A percentile compares a stretch with the other conserved stretches of the same genome.
Evolutionary conservation across 2,888 invertebrate genomes (phyloP).

Genomic region (Microchrysa polita): DNA sequence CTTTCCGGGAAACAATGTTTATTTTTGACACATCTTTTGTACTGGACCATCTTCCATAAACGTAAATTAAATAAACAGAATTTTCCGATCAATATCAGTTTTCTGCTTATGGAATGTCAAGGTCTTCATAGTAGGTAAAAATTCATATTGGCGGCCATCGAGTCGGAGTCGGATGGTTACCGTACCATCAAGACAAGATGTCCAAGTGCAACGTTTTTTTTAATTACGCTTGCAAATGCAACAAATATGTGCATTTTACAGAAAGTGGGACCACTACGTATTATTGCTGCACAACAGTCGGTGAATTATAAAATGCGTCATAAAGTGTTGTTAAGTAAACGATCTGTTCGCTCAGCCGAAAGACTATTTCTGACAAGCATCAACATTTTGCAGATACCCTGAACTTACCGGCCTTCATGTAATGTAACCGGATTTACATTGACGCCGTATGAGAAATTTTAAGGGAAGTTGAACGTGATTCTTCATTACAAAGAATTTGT

Average conservation of each 20-base stretch:
- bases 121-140: neutral
- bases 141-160: neutral
- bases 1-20: too few species aligned
- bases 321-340: too few species aligned
- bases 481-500: too few species aligned
- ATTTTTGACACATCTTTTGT: too few species aligned
- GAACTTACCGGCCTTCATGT: neutral
- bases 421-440: conserved; percentile 8
- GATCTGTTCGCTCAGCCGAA: too few species aligned
- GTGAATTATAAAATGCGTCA: neutral
- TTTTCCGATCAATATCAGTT: neutral
- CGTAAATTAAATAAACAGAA: neutral
- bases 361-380: too few species aligned
- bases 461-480: neutral
- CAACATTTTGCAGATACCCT: neutral
- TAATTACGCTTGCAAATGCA: neutral
- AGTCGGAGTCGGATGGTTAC: neutral
- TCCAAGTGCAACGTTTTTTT: neutral
- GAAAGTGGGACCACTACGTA: neutral
- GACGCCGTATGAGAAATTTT: neutral
- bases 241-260: neutral
- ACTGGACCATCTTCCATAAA: too few species aligned
- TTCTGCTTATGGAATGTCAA: neutral
- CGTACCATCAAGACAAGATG: neutral
- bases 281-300: neutral